Base-by-base conservation (phyloP, 2,113 vertebrate genomes). In the Phalacrocorax pelagicus region DNA sequence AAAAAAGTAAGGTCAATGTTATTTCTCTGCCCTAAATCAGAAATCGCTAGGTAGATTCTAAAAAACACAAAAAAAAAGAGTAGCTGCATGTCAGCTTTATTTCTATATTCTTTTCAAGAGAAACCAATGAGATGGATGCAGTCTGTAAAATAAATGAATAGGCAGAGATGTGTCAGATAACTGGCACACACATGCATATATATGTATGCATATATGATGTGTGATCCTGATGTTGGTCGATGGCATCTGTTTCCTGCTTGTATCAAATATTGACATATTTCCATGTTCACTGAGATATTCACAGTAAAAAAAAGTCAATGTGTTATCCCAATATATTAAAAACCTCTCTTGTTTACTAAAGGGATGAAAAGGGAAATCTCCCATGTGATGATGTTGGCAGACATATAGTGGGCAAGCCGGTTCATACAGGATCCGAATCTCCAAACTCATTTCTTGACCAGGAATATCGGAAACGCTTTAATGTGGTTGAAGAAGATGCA, bases 381-480 rank as follows among this genome's bases (percentile, higher is more conserved):
- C 98, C 98, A 4, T 98, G 98, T 92, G 99, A 99, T 12, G 99
- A 99, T 51, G 97, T 98, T 32, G 98, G 98, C 94, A 98, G 99
- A 97, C 98, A 98, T 85, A 98, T 99, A 91, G 98, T 99, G 82
- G 98, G 98, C 95, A 96, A 99, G 77, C 98, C 99, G 0, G 97
- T 98, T 54, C 98, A 99, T 70, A 99, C 99, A 95, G 99, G 99
- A 92, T 99, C 99, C 9, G 99, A 99, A 96, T 99, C 99, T 62
- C 99, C 99, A 47, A 99, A 99, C 98, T 99, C 99, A 42, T 99
- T 99, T 98, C 98, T 99, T 98, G 99, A 99, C 96, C 99, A 99
- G 96, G 99, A 99, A 85, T 99, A 99, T 96, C 98, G 98, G 88
- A 99, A 98, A 78, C 98, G 98, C 30, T 99, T 99, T 93, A 99